These are phyloP conservation scores for Bergia puertoricense DNA, from an alignment of 92 coral and sea anemone species.

Conservation along the genomic window DNA sequence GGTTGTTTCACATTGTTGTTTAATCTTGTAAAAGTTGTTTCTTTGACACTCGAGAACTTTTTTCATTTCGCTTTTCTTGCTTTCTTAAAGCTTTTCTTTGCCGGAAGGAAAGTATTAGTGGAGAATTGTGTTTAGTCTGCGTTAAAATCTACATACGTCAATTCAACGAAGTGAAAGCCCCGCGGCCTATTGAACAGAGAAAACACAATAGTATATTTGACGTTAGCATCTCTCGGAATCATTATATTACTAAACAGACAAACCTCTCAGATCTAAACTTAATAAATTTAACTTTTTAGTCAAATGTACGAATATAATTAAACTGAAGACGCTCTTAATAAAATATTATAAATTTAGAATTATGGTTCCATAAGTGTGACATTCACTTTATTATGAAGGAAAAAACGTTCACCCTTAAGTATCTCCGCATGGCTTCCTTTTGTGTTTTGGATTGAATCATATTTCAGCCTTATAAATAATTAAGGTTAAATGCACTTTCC, in stretches of 20 bases:
- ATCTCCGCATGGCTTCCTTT: background rate
- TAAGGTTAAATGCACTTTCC: background rate
- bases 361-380: background rate
- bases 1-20: background rate
- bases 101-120: background rate
- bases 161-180: background rate
- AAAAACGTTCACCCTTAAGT: background rate
- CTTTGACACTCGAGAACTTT: background rate
- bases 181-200: background rate
- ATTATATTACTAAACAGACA: background rate
- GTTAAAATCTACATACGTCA: background rate
- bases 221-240: background rate
- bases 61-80: background rate
- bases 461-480: background rate
- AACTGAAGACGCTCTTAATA: background rate
- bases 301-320: too few species aligned
- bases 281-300: background rate
- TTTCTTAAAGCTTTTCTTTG: background rate
- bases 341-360: too few species aligned
- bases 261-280: background rate
- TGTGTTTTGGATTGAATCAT: background rate
- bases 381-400: background rate
- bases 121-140: background rate
- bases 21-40: background rate
- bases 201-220: background rate